Percentiles rank a stretch among this genome's conserved stretches.
phyloP scores from a whole-genome alignment of 1,140 invertebrate species.

The Eumeta japonica region DNA sequence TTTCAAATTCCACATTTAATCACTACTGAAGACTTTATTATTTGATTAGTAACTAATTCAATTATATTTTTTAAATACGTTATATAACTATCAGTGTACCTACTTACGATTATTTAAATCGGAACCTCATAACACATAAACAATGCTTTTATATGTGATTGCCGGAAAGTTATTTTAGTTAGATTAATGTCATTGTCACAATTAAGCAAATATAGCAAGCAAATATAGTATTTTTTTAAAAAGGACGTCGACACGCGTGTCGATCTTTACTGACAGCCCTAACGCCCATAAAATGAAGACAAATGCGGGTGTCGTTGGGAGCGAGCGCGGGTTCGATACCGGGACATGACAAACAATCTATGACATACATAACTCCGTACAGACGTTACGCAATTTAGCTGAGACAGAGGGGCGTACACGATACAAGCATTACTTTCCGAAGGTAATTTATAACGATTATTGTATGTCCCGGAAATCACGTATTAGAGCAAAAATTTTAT shows the following conservation, averaged over 20 bases:
- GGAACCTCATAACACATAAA: neutral
- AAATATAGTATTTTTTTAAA: too few relatives aligned
- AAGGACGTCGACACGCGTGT: neutral
- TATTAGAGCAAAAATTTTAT: too few relatives aligned
- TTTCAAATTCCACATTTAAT: too few relatives aligned
- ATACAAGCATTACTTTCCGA: too few relatives aligned
- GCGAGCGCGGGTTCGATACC: slow-evolving; percentile 36
- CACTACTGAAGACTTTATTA: too few relatives aligned
- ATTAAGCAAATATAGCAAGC: neutral
- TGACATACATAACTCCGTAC: slow-evolving; percentile 52
- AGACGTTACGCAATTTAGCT: too few relatives aligned
- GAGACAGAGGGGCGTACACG: too few relatives aligned
- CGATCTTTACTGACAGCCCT: slow-evolving; percentile 12
- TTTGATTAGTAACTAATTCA: too few relatives aligned
- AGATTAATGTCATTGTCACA: neutral
- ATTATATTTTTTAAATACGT: too few relatives aligned
- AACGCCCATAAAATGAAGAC: slow-evolving; percentile 48
- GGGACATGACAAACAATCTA: slow-evolving; percentile 52
- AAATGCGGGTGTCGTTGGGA: slow-evolving; percentile 36
- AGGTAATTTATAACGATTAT: too few relatives aligned
- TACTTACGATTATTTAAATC: neutral
- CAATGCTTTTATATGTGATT: neutral
- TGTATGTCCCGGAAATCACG: too few relatives aligned
- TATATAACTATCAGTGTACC: too few relatives aligned
- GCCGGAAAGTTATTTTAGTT: neutral